Evolutionary conservation across 2,113 vertebrate species (phyloP), one percentile per base, ranked within the genome.

Genomic region (Lonchura striata): DNA sequence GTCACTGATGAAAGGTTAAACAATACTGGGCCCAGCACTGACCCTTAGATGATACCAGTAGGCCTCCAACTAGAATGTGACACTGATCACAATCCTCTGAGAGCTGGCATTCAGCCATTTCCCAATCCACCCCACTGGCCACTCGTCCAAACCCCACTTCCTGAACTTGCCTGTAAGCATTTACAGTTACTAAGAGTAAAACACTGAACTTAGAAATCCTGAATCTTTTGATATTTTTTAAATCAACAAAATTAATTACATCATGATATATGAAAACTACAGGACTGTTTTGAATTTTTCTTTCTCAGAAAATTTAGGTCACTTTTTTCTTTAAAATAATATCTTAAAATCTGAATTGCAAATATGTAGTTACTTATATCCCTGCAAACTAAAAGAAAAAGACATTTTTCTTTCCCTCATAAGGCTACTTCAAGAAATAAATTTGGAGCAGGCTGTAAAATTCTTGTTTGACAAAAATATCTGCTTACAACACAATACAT

Each of bases 251-350:
- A 71, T 82, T 3, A 82, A 64, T 70, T 82, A 23, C 44, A 90
- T 56, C 19, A 41, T n/a, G 8, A 49, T 21, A 66, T 59, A 70
- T 22, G 27, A 94, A 90, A 82, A 86, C 6, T 56, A 84, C 17
- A 53, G 41, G 33, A 6, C 27, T 81, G 15, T 46, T 94, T 54
- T 24, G 86, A 54, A 8, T 60, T 84, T 83, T 81, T 88, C 54
- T 75, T 90, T 88, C 61, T 75, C 63, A 16, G 42, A 16, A 42
- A 42, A 42, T 15, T 42, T 16, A 72, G 13, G 15, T 91, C 11
- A 80, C 15, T 80, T 87, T 46, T 90, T 76, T 76, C 9, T 86
- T 85, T 88, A 84, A 92, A 90, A 83, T 27, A 63, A 74, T 83
- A 81, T 44, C 22, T n/a, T 64, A 88, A 92, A 92, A 88, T 77